These are phyloP conservation scores for Drosophila micromelanica DNA, from an alignment of 1,140 invertebrate species.

Conservation along the genomic window DNA sequence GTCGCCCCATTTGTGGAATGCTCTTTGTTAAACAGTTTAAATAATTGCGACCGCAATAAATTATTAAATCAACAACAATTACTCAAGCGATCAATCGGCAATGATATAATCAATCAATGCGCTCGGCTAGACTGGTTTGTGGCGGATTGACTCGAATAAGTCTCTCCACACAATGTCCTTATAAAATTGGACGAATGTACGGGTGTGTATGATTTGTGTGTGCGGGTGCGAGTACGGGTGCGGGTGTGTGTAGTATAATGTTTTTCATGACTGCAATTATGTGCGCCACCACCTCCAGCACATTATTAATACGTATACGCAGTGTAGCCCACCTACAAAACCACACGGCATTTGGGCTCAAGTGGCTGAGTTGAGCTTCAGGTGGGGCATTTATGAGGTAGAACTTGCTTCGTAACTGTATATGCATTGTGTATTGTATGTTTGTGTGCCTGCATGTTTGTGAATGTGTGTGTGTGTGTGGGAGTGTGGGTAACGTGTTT, in stretches of 20 bases:
- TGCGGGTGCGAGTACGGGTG: not conserved
- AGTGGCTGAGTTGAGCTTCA: constrained; percentile 42
- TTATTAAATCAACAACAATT: constrained; percentile 82
- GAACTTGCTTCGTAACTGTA: constrained; percentile 12
- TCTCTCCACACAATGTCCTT: constrained; percentile 16
- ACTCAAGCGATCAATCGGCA: constrained; percentile 58
- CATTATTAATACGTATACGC: constrained; percentile 60
- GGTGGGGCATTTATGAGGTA: constrained; percentile 5
- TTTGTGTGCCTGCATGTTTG: not conserved
- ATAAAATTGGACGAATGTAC: constrained; percentile 2
- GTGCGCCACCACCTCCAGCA: constrained; percentile 20
- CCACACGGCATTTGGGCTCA: constrained; percentile 44
- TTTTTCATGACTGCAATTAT: constrained; percentile 78
- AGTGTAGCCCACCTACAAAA: constrained; percentile 34
- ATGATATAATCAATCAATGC: constrained; percentile 70
- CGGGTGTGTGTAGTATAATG: constrained; percentile 61
- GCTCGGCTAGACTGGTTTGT: constrained; percentile 23
- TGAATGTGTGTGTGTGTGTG: constrained; percentile 18
- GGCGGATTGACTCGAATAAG: constrained; percentile 42
- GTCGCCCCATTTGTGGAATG: not conserved
- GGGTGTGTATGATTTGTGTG: constrained; percentile 4
- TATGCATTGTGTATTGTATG: constrained; percentile 20
- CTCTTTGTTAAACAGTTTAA: constrained; percentile 57
- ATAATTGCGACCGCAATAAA: constrained; percentile 72
- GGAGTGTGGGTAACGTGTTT: constrained; percentile 31